Percentiles rank a stretch among this genome's conserved stretches.
Conservation (phyloP, 2,113 vertebrate species). For the Progne subis region DNA sequence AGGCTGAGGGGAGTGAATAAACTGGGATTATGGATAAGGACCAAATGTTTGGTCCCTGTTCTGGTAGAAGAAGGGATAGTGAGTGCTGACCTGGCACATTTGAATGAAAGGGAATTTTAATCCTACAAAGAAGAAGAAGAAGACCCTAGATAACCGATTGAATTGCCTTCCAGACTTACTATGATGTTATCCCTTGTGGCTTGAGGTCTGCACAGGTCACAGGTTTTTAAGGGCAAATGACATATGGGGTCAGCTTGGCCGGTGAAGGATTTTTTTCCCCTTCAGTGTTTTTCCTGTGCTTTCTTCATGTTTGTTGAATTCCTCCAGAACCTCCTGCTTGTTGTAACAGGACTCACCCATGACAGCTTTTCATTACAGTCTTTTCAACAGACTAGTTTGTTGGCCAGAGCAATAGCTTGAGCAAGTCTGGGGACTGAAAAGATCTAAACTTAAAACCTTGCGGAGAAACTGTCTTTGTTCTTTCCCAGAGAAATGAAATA, state of each 20-base stretch:
- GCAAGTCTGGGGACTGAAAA: not conserved
- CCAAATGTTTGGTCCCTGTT: not conserved
- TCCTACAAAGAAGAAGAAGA: not conserved
- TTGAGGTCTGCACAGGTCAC: not conserved
- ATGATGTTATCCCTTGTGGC: not conserved
- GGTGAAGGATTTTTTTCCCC: not conserved
- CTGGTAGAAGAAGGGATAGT: not conserved
- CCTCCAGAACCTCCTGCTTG: not conserved
- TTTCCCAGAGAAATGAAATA: not conserved
- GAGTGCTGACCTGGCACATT: not conserved
- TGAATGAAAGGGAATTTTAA: not conserved
- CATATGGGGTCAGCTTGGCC: not conserved
- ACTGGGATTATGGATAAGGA: not conserved
- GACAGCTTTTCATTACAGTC: not conserved
- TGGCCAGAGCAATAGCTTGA: constrained; percentile 6
- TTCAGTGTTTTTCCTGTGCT: not conserved
- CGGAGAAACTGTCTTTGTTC: not conserved
- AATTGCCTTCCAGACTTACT: not conserved
- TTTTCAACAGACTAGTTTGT: not conserved
- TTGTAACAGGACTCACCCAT: not conserved
- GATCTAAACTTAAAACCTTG: constrained; percentile 20
- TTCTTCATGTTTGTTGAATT: not conserved
- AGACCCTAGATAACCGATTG: not conserved
- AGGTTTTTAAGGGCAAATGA: not conserved
- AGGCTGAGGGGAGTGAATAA: not conserved